phyloP scores from a whole-genome alignment of 1,140 invertebrate genomes.

The Penaeus vannamei region DNA sequence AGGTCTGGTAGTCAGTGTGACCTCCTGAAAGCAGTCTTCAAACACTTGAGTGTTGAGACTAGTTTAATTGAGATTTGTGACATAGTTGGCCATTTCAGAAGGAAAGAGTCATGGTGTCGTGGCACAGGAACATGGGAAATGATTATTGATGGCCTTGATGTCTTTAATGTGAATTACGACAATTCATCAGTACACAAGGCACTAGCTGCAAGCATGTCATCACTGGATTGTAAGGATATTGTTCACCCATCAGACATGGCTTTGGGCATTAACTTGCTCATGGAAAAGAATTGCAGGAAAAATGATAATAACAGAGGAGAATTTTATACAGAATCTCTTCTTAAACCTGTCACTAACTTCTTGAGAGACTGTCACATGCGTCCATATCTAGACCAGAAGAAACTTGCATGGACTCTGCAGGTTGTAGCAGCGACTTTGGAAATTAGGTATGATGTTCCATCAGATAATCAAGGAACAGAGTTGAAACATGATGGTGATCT shows the following conservation, averaged over 20 bases:
- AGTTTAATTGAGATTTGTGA: slow-evolving; percentile 50
- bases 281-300: background rate
- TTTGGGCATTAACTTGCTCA: background rate
- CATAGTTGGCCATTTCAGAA: slow-evolving; percentile 43
- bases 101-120: slow-evolving; percentile 52
- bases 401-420: slow-evolving; percentile 32
- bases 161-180: background rate
- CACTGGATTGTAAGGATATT: no score
- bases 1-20: slow-evolving; percentile 59
- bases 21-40: slow-evolving; percentile 44
- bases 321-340: background rate
- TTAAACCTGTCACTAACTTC: slow-evolving; percentile 16
- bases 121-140: slow-evolving; percentile 37
- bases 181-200: background rate
- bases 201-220: no score
- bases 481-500: background rate
- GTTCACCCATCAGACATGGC: no score
- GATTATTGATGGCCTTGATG: slow-evolving; percentile 6
- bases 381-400: slow-evolving; percentile 37
- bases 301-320: background rate
- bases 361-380: slow-evolving; percentile 43
- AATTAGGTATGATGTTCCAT: slow-evolving; percentile 28
- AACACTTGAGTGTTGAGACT: slow-evolving; percentile 9
- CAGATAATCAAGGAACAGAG: background rate
- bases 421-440: slow-evolving; percentile 36